Evolutionary conservation across 2,797 vertebrate species (phyloP), one percentile per base, ranked within the genome.

Genomic region (Dipus sagitta): DNA sequence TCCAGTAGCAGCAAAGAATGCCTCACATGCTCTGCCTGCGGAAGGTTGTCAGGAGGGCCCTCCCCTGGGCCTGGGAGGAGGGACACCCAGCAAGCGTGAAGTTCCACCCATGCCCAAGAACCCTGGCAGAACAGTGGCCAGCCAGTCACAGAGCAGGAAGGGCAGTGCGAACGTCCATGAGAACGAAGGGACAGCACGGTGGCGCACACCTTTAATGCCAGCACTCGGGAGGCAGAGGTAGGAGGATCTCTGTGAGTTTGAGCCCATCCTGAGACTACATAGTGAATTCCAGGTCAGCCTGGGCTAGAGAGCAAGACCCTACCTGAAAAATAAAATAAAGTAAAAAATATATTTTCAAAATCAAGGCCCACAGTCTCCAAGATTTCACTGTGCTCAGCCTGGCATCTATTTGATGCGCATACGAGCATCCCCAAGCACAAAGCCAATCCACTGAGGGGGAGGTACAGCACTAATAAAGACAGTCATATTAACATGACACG

Each of bases 1-100:
- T 95, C 93, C 96, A 7, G 24, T 96, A 98, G 98, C 98, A 98
- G 97, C 97, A 96, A 88, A 98, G 97, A 97, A 97, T 97, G 97
- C 97, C 97, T 87, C 11, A 97, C 97, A 97, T 96, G 96, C 47
- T 95, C 89, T 90, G 95, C 95, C 94, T 96, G 34, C 86, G 96
- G 92, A 96, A 97, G 96, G 89, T 88, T 92, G 6, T 38, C 38
- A 38, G 38, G 38, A 38, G 38, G 38, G 3, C 6, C 38, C 38
- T 38, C 38, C 38, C 92, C 94, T 77, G 70, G 96, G 88, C 67
- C 72, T n/a, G 13, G 64, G 88, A 90, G 80, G 70, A 94, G 85
- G 88, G 83, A 38, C 7, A 77, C 94, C 95, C 94, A 90, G 97
- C 96, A 79, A 93, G 96, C 97, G 85, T 93, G 96, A 97, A 98